Conservation (phyloP, 2,888 invertebrate species). For the Coecobrya sp. region DNA sequence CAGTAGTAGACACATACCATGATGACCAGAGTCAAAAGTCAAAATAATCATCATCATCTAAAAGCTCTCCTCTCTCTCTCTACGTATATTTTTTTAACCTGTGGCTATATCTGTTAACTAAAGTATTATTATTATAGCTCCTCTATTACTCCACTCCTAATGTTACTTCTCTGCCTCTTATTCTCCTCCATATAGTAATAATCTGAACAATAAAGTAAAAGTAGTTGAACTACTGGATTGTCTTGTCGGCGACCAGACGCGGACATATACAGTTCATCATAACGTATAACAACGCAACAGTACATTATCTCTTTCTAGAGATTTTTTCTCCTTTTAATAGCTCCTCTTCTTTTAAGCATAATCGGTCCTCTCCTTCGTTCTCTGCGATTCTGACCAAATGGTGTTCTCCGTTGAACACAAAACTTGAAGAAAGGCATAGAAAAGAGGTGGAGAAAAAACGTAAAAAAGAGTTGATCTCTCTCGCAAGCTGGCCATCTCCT, state of each 20-base stretch:
- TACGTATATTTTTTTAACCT: slow-evolving; percentile 48
- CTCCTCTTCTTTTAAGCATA: slow-evolving; percentile 7
- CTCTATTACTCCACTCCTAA: slow-evolving; percentile 46
- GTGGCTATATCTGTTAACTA: slow-evolving; percentile 65
- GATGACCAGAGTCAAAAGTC: slow-evolving; percentile 25
- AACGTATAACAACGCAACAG: slow-evolving; percentile 13
- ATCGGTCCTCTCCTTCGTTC: neutral
- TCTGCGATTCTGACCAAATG: slow-evolving; percentile 47
- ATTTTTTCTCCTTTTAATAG: slow-evolving; percentile 71
- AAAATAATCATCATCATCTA: neutral
- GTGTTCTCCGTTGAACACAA: neutral
- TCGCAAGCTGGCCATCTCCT: neutral
- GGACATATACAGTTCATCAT: neutral
- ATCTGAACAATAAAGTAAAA: slow-evolving; percentile 54
- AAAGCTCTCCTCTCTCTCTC: neutral
- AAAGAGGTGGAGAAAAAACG: slow-evolving; percentile 10
- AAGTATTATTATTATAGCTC: slow-evolving; percentile 63
- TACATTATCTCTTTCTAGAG: neutral
- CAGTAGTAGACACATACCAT: too few relatives aligned
- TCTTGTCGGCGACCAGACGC: slow-evolving; percentile 59
- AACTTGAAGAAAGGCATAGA: neutral
- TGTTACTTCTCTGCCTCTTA: neutral
- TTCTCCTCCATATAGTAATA: neutral
- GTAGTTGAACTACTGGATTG: slow-evolving; percentile 69
- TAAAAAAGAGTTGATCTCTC: slow-evolving; percentile 37